Conservation (phyloP, 2,888 invertebrate species). For the Prenolepis imparis region DNA sequence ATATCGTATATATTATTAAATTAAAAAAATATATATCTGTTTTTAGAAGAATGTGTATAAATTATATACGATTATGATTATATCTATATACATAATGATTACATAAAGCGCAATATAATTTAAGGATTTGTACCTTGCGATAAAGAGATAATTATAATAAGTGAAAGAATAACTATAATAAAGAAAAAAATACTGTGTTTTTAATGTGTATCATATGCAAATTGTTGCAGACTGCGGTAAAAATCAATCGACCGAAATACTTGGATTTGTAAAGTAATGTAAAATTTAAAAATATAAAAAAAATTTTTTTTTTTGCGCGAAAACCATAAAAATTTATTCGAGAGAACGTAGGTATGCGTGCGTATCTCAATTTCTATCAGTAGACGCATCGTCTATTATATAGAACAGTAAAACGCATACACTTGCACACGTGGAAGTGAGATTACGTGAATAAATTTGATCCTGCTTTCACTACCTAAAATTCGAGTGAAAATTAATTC, state of each 20-base stretch:
- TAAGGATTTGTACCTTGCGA: not conserved
- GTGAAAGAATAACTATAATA: not conserved
- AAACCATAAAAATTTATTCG: not conserved
- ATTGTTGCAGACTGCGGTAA: not conserved
- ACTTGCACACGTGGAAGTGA: not conserved
- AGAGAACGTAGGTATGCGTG: not conserved
- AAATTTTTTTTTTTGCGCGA: not conserved
- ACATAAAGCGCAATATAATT: not conserved
- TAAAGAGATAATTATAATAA: not conserved
- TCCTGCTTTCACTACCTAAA: constrained; percentile 32
- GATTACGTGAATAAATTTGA: constrained; percentile 15
- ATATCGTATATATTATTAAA: not conserved
- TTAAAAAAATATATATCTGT: not conserved
- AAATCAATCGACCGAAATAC: not conserved
- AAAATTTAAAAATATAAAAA: not conserved
- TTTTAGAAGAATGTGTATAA: not conserved
- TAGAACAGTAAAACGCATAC: not conserved
- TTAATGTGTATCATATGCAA: not conserved
- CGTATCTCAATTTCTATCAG: not conserved
- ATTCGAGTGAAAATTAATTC: constrained; percentile 14
- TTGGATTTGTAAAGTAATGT: not conserved
- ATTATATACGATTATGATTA: not conserved
- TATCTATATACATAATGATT: not conserved
- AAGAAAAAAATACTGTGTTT: not conserved
- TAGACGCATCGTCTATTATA: not conserved